These are phyloP conservation scores for Tetragnatha montana DNA, from an alignment of 2,888 invertebrate genomes.

Conservation along the genomic window DNA sequence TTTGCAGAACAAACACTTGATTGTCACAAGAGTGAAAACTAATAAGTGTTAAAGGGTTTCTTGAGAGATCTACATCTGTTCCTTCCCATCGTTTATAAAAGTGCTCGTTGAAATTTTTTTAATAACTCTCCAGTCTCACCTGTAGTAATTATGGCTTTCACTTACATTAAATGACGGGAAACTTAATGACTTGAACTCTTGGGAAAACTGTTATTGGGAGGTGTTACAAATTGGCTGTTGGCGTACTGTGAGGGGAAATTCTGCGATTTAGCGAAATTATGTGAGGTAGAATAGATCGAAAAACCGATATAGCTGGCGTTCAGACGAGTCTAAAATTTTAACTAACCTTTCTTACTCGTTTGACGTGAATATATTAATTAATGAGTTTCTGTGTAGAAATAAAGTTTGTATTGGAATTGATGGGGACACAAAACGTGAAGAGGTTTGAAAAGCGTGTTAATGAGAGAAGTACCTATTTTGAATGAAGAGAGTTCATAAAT, in stretches of 20 bases:
- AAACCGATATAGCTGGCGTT: not conserved
- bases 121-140: not conserved
- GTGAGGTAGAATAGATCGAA: not conserved
- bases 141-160: not conserved
- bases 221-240: not conserved
- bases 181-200: not conserved
- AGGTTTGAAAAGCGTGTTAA: too few species aligned
- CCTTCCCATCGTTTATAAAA: constrained; percentile 19
- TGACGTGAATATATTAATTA: too few species aligned
- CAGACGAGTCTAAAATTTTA: not conserved
- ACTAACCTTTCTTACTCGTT: not conserved
- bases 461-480: too few species aligned
- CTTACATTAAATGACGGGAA: not conserved
- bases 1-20: constrained; percentile 17
- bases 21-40: constrained; percentile 1
- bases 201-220: not conserved
- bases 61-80: constrained; percentile 11
- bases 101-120: not conserved
- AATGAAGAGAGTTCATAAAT: too few species aligned
- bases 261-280: not conserved
- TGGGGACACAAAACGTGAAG: too few species aligned
- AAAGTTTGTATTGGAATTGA: too few species aligned
- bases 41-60: constrained; percentile 13
- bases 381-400: too few species aligned
- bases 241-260: not conserved